Evolutionary conservation across 2,888 invertebrate species (phyloP), one percentile per base, ranked within the genome.

Genomic region (Seladonia tumulorum): DNA sequence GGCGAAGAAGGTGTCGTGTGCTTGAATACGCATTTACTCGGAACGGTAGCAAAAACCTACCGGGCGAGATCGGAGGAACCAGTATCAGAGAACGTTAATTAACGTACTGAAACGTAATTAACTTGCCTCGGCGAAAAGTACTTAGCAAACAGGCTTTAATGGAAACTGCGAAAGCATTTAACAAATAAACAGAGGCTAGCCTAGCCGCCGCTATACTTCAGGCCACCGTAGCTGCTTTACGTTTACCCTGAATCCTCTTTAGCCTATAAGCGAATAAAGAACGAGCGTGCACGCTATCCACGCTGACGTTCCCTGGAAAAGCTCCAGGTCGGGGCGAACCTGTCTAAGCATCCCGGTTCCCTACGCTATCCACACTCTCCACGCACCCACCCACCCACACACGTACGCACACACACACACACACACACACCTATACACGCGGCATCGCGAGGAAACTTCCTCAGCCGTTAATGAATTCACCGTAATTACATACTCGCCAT

Each of bases 31-130:
- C 29, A 5, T 25, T 25, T 53, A 12, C 39, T 22, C 29, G 10
- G 57, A 2, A 18, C 53, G 14, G 29, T 29, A 73, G 74, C 12
- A 47, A 73, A 81, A 81, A 75, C 53, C 16, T 47, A 47, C 76
- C n/a, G 39, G 35, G 45, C 39, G 68, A 74, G 42, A 72, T 70
- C 77, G 63, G 25, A n/a, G 49, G 66, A 42, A 49, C 57, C 53
- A 29, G 76, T 75, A 85, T 83, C 73, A 72, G 57, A n/a, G 82
- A 77, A 77, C 73, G 85, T 80, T 86, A 83, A 86, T 86, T 86
- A 86, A 83, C 80, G 85, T 47, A 49, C 71, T 75, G 83, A 72
- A 78, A 76, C 77, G 70, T 81, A 84, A 86, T 86, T 86, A 84
- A 81, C 81, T 70, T 53, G 63, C 66, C 53, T 75, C 53, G 75